Conservation (phyloP, 2,888 invertebrate genomes). For the Margaritifera margaritifera region DNA sequence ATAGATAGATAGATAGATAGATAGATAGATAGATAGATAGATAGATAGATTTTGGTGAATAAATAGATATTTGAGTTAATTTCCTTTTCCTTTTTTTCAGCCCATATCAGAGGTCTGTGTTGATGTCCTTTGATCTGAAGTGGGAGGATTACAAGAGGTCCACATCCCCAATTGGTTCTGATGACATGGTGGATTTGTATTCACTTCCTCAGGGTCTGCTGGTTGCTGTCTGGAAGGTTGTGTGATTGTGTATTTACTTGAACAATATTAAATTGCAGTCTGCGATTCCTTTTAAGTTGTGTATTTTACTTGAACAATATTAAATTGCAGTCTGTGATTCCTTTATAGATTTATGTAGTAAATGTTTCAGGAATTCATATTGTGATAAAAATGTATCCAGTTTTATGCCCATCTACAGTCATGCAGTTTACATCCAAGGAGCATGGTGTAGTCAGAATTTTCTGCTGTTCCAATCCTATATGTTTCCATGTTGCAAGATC, state of each 20-base stretch:
- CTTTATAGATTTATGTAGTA: too few relatives aligned
- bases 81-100: slow-evolving; percentile 32
- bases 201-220: slow-evolving; percentile 44
- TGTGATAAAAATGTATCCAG: too few relatives aligned
- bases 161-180: slow-evolving; percentile 40
- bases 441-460: too few relatives aligned
- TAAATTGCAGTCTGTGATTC: background rate
- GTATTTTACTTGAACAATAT: background rate
- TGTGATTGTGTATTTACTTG: background rate
- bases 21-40: too few relatives aligned
- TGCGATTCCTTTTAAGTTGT: background rate
- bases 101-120: slow-evolving; percentile 60
- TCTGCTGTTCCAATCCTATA: too few relatives aligned
- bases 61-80: background rate
- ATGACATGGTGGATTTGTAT: slow-evolving; percentile 54
- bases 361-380: too few relatives aligned
- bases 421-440: too few relatives aligned
- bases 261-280: background rate
- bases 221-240: slow-evolving; percentile 63
- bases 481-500: too few relatives aligned
- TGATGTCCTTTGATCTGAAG: slow-evolving; percentile 44
- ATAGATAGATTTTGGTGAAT: background rate
- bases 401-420: too few relatives aligned
- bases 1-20: too few relatives aligned
- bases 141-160: slow-evolving; percentile 42